Percentiles rank a stretch among this genome's conserved stretches.
Conservation (phyloP, 2,888 invertebrate genomes). For the Allophyes oxyacanthae region DNA sequence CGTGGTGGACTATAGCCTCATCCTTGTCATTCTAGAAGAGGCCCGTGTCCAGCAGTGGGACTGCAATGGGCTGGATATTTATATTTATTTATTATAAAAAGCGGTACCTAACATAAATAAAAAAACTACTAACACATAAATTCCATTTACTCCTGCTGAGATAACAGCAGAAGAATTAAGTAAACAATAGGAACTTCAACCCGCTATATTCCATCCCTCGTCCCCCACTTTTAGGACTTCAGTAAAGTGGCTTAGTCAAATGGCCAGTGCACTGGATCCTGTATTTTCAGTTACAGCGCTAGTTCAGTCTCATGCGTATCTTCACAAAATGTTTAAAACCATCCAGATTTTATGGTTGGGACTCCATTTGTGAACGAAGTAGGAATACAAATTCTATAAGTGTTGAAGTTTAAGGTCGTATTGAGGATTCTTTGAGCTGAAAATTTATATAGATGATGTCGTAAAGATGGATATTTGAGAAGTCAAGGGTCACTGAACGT, state of each 20-base stretch:
- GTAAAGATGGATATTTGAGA: neutral
- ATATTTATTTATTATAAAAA: too few species aligned
- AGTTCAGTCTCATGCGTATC: constrained; percentile 37
- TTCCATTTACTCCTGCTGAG: too few species aligned
- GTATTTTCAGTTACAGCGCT: constrained; percentile 40
- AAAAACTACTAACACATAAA: too few species aligned
- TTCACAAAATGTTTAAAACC: constrained; percentile 45
- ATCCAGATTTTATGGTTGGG: constrained; percentile 42
- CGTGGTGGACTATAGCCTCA: too few species aligned
- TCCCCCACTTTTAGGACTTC: constrained; percentile 46
- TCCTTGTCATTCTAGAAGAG: too few species aligned
- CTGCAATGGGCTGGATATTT: too few species aligned
- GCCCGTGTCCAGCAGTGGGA: too few species aligned
- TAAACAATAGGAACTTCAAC: neutral
- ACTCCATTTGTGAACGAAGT: constrained; percentile 37
- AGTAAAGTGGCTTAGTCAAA: constrained; percentile 76
- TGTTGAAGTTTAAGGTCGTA: constrained; percentile 36
- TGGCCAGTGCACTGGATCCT: constrained; percentile 65
- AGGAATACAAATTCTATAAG: constrained; percentile 46
- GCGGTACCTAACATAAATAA: too few species aligned
- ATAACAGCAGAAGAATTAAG: too few species aligned
- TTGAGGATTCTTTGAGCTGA: constrained; percentile 10
- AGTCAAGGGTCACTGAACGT: too few species aligned
- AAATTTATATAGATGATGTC: constrained; percentile 3
- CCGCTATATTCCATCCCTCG: constrained; percentile 42